Base-by-base conservation (phyloP, 1,140 invertebrate genomes). In the Tenebrio molitor region DNA sequence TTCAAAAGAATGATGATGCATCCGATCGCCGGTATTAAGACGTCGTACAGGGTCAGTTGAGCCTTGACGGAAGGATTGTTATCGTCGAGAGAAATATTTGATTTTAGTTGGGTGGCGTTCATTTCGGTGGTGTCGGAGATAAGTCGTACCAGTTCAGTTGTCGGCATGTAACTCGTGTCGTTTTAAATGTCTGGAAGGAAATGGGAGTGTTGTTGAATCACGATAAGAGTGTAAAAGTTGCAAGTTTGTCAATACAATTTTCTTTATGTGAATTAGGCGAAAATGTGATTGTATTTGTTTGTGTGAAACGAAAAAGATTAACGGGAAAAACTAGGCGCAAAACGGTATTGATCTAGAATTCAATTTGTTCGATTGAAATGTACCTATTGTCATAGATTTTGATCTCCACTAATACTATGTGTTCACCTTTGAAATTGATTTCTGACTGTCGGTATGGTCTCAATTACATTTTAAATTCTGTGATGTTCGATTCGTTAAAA, bases 1-100 rank as follows among this genome's bases (percentile, higher is more conserved):
- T 89, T 89, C 64, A 86, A 83, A 1, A 86, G 46, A 44, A 88
- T 84, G 63, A 87, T 87, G 6, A 88, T 65, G 1, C 77, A 75
- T 0, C 85, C 87, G 50, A 88, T 76, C 2, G 84, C 50, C 5
- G 82, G 81, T 33, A 83, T 80, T 3, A 81, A 72, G 42, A 82
- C 76, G 65, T 83, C 76, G 72, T 83, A 83, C 7, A 82, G 53
- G 14, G 46, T 69, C 34, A 82, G 69, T 58, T 78, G 77, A 1
- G 77, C 42, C 21, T 75, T 72, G 0, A 53, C 65, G 21, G 69
- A 69, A n/a, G 68, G 6, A 25, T 68, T 69, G 21, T 53, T 58
- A 4, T 25, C 29, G 29, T 71, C 64, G 6, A 65, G 50, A 23
- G 50, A 29, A 5, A 29, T 15, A 15, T 58, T 58, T 12, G 23